These are phyloP conservation scores for Anoplius nigerrimus DNA, from an alignment of 2,888 invertebrate genomes.

Conservation along the genomic window DNA sequence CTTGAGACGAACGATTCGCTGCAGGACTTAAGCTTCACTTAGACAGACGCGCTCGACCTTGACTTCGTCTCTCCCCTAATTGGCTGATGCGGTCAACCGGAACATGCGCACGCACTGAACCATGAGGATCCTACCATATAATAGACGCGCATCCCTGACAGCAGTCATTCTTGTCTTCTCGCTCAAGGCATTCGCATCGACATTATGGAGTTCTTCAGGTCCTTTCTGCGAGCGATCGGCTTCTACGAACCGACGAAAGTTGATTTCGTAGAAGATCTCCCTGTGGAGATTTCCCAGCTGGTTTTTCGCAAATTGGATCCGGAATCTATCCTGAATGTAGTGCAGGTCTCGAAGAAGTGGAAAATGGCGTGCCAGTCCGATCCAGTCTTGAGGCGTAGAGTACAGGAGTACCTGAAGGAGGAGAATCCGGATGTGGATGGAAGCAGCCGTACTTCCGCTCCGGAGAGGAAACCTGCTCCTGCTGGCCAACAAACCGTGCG, in stretches of 20 bases:
- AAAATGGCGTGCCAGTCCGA: constrained; percentile 3
- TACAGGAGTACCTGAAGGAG: background rate
- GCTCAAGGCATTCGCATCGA: too few species aligned
- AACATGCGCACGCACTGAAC: background rate
- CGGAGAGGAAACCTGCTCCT: too few species aligned
- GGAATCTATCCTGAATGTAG: constrained; percentile 10
- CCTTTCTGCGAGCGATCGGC: constrained; percentile 21
- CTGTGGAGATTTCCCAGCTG: constrained; percentile 23
- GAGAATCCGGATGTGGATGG: background rate
- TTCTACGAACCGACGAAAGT: constrained; percentile 20
- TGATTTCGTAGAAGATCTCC: constrained; percentile 26
- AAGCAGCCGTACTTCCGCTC: background rate
- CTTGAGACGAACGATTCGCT: too few species aligned
- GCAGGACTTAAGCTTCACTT: too few species aligned
- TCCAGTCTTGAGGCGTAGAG: background rate
- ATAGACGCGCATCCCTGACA: background rate
- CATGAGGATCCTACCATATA: constrained; percentile 3
- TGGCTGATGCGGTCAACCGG: constrained; percentile 15
- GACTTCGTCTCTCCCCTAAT: constrained; percentile 16
- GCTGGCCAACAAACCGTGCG: too few species aligned
- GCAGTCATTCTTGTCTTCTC: background rate
- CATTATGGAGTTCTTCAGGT: constrained; percentile 29
- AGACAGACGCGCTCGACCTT: too few species aligned
- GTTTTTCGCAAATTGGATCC: constrained; percentile 27
- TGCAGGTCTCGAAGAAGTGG: constrained; percentile 23